These are phyloP conservation scores for Limnephilus marmoratus DNA, from an alignment of 2,888 invertebrate species.

Conservation along the genomic window DNA sequence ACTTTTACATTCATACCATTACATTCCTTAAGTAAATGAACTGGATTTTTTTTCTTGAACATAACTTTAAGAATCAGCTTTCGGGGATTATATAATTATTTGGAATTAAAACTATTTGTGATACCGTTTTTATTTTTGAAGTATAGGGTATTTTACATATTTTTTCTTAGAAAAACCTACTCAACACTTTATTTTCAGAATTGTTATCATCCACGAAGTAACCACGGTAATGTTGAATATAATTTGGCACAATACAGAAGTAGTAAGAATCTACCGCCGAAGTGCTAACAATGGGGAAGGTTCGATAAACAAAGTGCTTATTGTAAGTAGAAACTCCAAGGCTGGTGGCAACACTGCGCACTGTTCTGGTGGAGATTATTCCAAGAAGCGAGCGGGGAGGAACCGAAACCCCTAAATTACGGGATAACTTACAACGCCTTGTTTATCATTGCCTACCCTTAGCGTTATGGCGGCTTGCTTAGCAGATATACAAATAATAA, in stretches of 20 bases:
- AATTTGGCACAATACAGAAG: not conserved
- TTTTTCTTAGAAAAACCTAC: not conserved
- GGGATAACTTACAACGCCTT: conserved; percentile 8
- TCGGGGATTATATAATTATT: too few relatives aligned
- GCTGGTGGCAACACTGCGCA: not conserved
- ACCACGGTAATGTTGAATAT: not conserved
- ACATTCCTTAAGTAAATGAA: too few relatives aligned
- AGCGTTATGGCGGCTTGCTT: not conserved
- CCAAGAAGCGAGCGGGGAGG: conserved; percentile 9
- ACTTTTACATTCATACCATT: too few relatives aligned
- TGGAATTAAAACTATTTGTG: too few relatives aligned
- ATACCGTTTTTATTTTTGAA: too few relatives aligned
- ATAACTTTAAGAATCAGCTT: too few relatives aligned
- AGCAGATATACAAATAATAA: conserved; percentile 11
- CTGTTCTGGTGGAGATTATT: not conserved
- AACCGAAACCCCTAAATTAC: conserved; percentile 9
- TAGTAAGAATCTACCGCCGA: not conserved
- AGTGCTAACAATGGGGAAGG: not conserved
- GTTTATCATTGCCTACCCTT: conserved; percentile 27
- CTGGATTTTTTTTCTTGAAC: too few relatives aligned
- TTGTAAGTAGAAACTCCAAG: not conserved
- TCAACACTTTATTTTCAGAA: not conserved
- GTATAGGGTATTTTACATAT: too few relatives aligned
- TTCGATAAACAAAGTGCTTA: not conserved
- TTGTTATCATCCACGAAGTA: not conserved